Evolutionary conservation across 2,797 vertebrate species (phyloP), one percentile per base, ranked within the genome.

Genomic region (Gadopsis marmoratus): DNA sequence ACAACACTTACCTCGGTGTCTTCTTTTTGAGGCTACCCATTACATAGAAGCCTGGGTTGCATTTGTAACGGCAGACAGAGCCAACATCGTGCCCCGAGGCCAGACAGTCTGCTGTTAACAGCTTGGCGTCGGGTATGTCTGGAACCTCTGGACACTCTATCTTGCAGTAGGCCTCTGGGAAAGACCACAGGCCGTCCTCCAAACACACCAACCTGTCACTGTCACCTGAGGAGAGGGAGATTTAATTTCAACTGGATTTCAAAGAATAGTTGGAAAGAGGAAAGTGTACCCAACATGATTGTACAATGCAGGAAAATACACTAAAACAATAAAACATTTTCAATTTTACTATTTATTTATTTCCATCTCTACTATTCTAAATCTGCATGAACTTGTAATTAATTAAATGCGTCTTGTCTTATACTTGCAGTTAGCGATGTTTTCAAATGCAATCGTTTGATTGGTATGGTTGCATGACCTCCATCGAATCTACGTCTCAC

Each of bases 91-190:
- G 97, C 60, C 94, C 95, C 0, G 94, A 95, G 61, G 92, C 90
- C 66, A 94, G 87, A 82, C 98, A 99, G 16, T 86, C 94, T 0
- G 95, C 94, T 10, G 96, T 95, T 56, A 99, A 92, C 7, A 97
- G 91, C 74, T 87, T 95, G 85, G 97, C 96, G 0, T 96, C 90
- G 16, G 94, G 78, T 51, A 98, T 83, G 0, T 7, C n/a, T 0
- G 94, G 96, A 0, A 96, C 96, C 0, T 90, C 87, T 0, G 93
- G 93, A 0, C 98, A 99, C 79, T 99, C 97, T 37, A 98, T 91
- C 92, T 98, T 99, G 93, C 98, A 99, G 92, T 97, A 99, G 55
- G 97, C 98, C 89, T 99, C 97, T 0, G 98, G 98, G 67, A 98
- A 97, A 0, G 98, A 99, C 98, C 98, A 99, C 63, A 99, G 93